A percentile compares a stretch with the other conserved stretches of the same genome.
Conservation (phyloP, 2,888 invertebrate species). For the Tachina fera region DNA sequence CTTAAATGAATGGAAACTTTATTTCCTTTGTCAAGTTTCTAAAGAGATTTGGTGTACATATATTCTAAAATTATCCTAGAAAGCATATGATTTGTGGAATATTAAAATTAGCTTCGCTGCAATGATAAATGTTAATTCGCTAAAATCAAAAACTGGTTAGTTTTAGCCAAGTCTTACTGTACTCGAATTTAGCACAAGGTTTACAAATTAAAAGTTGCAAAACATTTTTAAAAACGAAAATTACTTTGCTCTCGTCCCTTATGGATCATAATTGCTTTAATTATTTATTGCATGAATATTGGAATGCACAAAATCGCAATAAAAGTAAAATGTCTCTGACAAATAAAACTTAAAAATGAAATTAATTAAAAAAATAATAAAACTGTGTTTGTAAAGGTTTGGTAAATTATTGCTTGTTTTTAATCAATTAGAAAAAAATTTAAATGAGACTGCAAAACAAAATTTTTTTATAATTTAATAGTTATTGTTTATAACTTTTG, state of each 20-base stretch:
- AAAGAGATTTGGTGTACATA: too few species aligned
- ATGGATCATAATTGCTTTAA: conserved; percentile 6
- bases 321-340: conserved; percentile 33
- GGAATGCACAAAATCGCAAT: not conserved
- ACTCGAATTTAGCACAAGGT: not conserved
- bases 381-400: conserved; percentile 19
- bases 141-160: too few species aligned
- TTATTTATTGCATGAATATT: not conserved
- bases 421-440: too few species aligned
- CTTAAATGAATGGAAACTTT: too few species aligned
- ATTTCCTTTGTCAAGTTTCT: too few species aligned
- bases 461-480: not conserved
- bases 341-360: not conserved
- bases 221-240: not conserved
- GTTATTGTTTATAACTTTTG: not conserved
- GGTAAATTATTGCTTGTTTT: conserved; percentile 14
- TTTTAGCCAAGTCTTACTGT: too few species aligned
- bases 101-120: too few species aligned
- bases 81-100: too few species aligned
- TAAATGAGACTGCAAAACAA: not conserved
- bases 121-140: too few species aligned
- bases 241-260: not conserved
- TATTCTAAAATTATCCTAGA: too few species aligned
- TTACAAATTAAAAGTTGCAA: not conserved
- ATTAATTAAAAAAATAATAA: conserved; percentile 6